Evolutionary conservation across 2,797 vertebrate species (phyloP).

Genomic region (Iguana delicatissima): DNA sequence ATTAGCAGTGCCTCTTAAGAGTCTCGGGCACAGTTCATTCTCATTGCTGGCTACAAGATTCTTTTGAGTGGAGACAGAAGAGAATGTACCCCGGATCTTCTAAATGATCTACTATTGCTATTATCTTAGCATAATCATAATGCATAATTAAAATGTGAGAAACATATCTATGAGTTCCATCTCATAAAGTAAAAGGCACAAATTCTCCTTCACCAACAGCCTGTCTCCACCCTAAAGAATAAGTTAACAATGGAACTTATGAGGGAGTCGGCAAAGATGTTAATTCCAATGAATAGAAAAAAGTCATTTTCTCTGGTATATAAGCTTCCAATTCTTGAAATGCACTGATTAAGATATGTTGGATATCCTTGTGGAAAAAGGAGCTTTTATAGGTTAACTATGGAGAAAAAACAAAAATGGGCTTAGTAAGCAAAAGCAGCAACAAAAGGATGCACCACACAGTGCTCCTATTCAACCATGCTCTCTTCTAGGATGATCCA

Average conservation of each 20-base stretch:
- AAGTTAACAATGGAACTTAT: not conserved
- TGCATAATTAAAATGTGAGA: not conserved
- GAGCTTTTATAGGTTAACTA: not conserved
- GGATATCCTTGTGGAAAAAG: not conserved
- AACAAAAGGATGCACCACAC: not conserved
- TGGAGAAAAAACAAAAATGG: not conserved
- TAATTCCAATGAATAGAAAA: too few species aligned
- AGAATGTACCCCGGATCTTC: not conserved
- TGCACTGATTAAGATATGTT: not conserved
- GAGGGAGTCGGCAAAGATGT: not conserved
- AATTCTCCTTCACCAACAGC: not conserved
- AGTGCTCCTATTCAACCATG: not conserved
- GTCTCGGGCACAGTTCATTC: not conserved
- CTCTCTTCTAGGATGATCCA: not conserved
- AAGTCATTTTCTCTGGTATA: not conserved
- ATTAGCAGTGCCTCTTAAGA: not conserved
- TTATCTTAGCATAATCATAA: not conserved
- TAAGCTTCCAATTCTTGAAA: not conserved
- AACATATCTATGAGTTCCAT: not conserved
- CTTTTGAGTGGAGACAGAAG: not conserved
- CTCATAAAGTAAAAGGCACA: not conserved
- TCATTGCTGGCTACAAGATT: not conserved
- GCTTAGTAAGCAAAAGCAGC: not conserved
- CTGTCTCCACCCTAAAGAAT: not conserved
- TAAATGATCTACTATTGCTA: not conserved